Base-by-base conservation (phyloP, 2,113 vertebrate species). In the Cyprinus carpio region DNA sequence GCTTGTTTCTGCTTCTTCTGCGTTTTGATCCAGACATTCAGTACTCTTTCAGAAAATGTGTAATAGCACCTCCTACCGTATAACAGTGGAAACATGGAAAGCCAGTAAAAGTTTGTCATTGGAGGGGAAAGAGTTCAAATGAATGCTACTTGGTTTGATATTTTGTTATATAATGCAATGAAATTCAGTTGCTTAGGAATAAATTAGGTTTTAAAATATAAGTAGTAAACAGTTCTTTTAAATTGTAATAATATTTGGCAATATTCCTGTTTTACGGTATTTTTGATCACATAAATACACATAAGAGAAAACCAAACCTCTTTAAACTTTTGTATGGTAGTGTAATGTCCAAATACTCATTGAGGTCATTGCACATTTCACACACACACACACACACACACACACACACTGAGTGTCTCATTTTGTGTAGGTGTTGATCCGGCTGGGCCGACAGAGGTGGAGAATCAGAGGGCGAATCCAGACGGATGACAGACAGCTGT, bases 361-460 rank as follows among this genome's bases (percentile, higher is more conserved):
- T 80, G 9, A 25, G 86, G 18, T 25, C 58, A 64, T 27, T 25
- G 27, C 60, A 27, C 60, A 64, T 43, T 10, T 10, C 25, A 29
- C 25, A 83, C 62, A 60, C 2, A 9, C 60, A 64, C 60, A 62
- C 46, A 51, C 49, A 51, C 4, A 51, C 60, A 27, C 60, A 62
- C n/a, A 29, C 25, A 81, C 67, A 60, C 2, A 9, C 51, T 75
- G 60, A 71, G 74, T 2, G n/a, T 43, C 67, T 90, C 77, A 75
- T 49, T 6, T 0, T 82, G 60, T 49, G 3, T 91, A 99, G 98
- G 97, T 99, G 86, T 92, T 96, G 62, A 92, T 99, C 87, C 90
- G 95, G 4, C 86, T 99, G 90, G 97, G 97, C 2, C 95, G 96
- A 29, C 98, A 98, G 81, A 95, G 97, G 31, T 99, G 98, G 98